Conservation (phyloP, 2,888 invertebrate species). For the Lumbricus terrestris region DNA sequence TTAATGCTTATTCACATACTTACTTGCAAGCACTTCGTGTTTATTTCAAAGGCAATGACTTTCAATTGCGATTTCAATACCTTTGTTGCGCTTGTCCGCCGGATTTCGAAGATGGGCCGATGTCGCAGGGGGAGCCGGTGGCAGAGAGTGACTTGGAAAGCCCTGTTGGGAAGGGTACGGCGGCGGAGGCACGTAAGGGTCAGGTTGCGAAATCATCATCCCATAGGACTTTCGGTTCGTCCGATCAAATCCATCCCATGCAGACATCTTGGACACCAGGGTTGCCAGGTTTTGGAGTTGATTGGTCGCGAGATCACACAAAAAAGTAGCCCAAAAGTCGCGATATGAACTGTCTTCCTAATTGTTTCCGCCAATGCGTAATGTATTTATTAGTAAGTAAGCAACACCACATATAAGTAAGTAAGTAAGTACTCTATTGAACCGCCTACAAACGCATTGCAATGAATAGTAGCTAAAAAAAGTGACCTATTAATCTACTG, state of each 20-base stretch:
- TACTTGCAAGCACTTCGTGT: background rate
- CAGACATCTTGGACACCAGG: background rate
- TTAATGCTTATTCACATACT: background rate
- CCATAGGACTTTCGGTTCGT: conserved; percentile 6
- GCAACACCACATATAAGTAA: too few relatives aligned
- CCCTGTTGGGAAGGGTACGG: background rate
- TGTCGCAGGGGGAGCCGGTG: background rate
- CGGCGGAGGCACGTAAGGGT: background rate
- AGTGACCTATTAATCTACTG: too few relatives aligned
- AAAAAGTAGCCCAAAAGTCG: too few relatives aligned
- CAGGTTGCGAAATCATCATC: background rate
- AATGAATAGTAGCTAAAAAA: too few relatives aligned
- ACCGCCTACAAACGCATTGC: too few relatives aligned
- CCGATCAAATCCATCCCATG: conserved; percentile 5
- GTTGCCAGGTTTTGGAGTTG: too few relatives aligned
- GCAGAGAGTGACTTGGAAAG: background rate
- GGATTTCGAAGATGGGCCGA: background rate
- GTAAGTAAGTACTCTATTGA: too few relatives aligned
- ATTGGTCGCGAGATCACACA: too few relatives aligned
- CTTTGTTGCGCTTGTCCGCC: conserved; percentile 9
- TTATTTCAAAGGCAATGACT: background rate
- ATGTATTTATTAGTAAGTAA: too few relatives aligned
- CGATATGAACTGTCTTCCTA: too few relatives aligned
- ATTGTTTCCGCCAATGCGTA: too few relatives aligned
- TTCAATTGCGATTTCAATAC: background rate